Conservation (phyloP, 2,113 vertebrate species). For the Echinops telfairi region DNA sequence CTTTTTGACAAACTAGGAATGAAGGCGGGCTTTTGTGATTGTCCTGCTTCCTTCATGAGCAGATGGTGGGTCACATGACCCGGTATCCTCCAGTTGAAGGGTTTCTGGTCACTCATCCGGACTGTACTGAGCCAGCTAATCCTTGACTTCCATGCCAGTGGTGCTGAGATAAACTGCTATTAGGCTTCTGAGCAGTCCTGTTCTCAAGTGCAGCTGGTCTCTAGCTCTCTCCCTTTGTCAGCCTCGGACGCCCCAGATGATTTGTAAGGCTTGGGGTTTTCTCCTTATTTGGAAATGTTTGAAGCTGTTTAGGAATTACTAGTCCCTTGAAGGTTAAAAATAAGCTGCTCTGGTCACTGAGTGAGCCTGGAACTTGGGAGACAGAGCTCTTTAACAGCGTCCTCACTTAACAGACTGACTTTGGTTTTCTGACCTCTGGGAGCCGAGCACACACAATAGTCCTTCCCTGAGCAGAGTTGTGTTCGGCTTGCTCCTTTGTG, state of each 20-base stretch:
- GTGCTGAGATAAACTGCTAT: background rate
- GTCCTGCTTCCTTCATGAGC: background rate
- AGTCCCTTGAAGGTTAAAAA: conserved; percentile 12
- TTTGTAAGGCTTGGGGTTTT: background rate
- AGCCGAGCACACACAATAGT: background rate
- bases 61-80: background rate
- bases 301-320: conserved; percentile 6
- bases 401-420: background rate
- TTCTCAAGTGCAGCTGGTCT: background rate
- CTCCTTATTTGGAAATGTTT: conserved; percentile 10
- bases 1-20: background rate
- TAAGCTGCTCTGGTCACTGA: background rate
- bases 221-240: background rate
- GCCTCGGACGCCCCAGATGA: background rate
- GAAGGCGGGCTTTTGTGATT: background rate
- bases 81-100: background rate
- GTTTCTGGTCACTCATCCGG: background rate
- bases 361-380: background rate
- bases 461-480: background rate
- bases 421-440: background rate
- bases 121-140: background rate
- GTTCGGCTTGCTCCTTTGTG: background rate
- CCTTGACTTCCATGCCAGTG: background rate
- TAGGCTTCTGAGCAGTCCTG: background rate
- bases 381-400: background rate